These are phyloP conservation scores for Crossaster papposus DNA, from an alignment of 53 echinoderm and acorn worm genomes.

Conservation along the genomic window DNA sequence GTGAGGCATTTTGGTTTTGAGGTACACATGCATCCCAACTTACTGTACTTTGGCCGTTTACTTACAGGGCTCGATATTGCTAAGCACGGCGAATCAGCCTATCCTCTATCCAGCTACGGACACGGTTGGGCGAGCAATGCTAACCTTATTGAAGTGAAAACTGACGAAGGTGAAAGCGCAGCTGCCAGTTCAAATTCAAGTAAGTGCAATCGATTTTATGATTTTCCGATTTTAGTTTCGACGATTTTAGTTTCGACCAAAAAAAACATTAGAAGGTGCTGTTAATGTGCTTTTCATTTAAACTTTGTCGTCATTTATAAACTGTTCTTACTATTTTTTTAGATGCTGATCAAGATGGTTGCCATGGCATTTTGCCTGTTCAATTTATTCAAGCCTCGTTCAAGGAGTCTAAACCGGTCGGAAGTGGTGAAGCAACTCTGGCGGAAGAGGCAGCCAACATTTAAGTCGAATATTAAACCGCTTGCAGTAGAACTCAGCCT, in stretches of 20 bases:
- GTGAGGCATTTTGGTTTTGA: no score
- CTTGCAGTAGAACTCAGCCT: no score
- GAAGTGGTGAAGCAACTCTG: not conserved
- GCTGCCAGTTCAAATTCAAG: not conserved
- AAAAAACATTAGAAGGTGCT: no score
- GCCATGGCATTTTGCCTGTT: slow-evolving; percentile 10
- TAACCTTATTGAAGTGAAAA: slow-evolving; percentile 24
- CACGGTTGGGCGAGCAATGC: slow-evolving; percentile 73
- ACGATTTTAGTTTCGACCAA: no score
- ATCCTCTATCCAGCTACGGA: slow-evolving; percentile 81
- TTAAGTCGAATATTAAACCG: not conserved
- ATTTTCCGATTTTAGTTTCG: no score
- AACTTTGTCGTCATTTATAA: no score
- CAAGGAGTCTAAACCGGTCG: not conserved
- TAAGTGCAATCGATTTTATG: not conserved
- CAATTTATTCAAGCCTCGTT: slow-evolving; percentile 28
- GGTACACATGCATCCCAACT: no score
- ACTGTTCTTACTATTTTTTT: not conserved
- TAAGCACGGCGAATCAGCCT: slow-evolving; percentile 93
- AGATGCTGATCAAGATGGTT: not conserved
- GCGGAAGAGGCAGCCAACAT: not conserved
- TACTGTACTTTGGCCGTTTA: not conserved
- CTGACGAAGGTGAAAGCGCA: not conserved
- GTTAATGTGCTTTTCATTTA: no score
- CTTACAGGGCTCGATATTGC: slow-evolving; percentile 86